Conservation (phyloP, 2,888 invertebrate genomes). For the Stenotaenia linearis region DNA sequence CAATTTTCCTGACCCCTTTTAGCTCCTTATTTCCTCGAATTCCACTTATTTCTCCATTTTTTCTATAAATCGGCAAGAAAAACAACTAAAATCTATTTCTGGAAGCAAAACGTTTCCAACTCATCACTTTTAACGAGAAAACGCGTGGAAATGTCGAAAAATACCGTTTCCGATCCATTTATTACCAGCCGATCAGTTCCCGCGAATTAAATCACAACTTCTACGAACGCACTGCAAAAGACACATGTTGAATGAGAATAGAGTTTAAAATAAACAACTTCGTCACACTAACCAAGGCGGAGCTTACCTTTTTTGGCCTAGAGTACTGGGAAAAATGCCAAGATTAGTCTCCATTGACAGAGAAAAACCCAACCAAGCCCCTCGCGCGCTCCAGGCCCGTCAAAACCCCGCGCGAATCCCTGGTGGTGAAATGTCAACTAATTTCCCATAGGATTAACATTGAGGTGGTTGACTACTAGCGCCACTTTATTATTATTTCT, state of each 20-base stretch:
- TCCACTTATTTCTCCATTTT: neutral
- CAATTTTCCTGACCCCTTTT: neutral
- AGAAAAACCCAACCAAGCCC: neutral
- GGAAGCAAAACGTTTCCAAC: neutral
- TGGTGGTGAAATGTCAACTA: neutral
- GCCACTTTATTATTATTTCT: too few relatives aligned
- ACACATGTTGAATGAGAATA: constrained; percentile 19
- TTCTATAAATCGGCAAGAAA: neutral
- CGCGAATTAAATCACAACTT: neutral
- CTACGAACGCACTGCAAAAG: neutral
- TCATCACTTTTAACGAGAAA: neutral
- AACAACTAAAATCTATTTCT: neutral
- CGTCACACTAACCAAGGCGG: neutral
- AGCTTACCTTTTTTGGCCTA: neutral
- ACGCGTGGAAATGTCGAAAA: neutral
- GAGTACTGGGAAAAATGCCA: neutral
- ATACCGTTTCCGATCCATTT: neutral
- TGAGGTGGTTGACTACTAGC: neutral
- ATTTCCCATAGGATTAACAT: neutral
- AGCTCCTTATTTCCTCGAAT: neutral
- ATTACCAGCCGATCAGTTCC: neutral
- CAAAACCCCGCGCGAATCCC: neutral
- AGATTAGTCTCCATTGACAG: neutral
- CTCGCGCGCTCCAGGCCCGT: neutral
- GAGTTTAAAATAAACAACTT: neutral